Evolutionary conservation across 2,888 invertebrate species (phyloP).

Genomic region (Lordiphosa andalusiaca): DNA sequence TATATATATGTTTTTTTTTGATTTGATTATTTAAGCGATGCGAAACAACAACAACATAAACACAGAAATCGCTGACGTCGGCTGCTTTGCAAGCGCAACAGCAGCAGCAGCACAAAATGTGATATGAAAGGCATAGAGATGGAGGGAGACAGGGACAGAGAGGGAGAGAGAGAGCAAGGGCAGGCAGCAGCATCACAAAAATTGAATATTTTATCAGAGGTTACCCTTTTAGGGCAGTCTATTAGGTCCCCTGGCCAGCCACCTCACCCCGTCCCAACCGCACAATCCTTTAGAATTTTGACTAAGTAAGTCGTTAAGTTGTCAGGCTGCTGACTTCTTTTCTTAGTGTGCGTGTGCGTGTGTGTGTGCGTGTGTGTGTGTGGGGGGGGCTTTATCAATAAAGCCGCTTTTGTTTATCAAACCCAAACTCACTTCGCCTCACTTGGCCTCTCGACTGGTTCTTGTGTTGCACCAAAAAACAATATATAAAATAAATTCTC

Average conservation of each 20-base stretch:
- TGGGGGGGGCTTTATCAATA: background rate
- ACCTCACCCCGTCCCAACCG: background rate
- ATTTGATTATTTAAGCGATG: constrained; percentile 58
- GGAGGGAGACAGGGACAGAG: constrained; percentile 25
- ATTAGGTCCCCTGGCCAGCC: constrained; percentile 31
- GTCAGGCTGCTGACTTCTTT: constrained; percentile 46
- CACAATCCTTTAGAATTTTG: constrained; percentile 37
- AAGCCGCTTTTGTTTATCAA: constrained; percentile 3
- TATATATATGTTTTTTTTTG: constrained; percentile 16
- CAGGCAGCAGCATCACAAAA: constrained; percentile 22
- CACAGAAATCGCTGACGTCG: constrained; percentile 14
- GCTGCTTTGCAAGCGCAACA: constrained; percentile 20
- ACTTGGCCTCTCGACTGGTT: constrained; percentile 9
- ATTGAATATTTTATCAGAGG: constrained; percentile 46
- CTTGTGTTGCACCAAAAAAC: background rate
- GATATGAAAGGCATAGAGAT: constrained; percentile 9
- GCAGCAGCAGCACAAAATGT: no score
- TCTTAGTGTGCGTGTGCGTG: constrained; percentile 1
- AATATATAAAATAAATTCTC: constrained; percentile 7
- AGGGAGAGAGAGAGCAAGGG: background rate
- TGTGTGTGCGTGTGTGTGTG: constrained; percentile 1
- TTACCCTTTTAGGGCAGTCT: constrained; percentile 64
- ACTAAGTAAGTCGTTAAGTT: constrained; percentile 73
- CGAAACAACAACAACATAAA: constrained; percentile 22
- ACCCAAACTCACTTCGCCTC: constrained; percentile 32